Percentiles rank a stretch among this genome's conserved stretches.
Evolutionary conservation across 2,797 vertebrate species (phyloP).

Genomic region (Siniperca obscura): DNA sequence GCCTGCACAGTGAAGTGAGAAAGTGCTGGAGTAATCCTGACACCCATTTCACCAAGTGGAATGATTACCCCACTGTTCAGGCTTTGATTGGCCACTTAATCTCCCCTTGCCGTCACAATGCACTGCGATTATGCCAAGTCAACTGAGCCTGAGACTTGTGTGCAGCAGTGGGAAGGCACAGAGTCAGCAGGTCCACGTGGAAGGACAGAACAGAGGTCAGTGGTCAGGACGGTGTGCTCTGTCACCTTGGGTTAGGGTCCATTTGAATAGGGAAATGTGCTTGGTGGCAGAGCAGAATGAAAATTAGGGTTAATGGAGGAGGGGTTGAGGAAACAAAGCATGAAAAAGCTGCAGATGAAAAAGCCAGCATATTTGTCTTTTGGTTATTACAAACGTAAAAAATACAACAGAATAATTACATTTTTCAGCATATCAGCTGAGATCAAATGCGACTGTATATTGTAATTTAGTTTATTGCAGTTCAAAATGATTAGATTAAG

Average conservation of each 20-base stretch:
- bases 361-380: not conserved
- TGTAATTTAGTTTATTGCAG: constrained; percentile 27
- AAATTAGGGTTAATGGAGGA: constrained; percentile 49
- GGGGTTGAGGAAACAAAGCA: constrained; percentile 1
- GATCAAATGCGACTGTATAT: constrained; percentile 36
- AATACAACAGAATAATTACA: constrained; percentile 25
- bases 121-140: constrained; percentile 75
- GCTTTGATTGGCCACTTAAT: constrained; percentile 87
- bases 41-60: constrained; percentile 78
- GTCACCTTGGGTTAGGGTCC: constrained; percentile 68
- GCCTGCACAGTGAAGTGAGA: constrained; percentile 66
- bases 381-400: constrained; percentile 15
- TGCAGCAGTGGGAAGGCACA: constrained; percentile 20
- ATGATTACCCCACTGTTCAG: constrained; percentile 80
- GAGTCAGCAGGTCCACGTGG: constrained; percentile 48
- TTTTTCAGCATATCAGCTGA: constrained; percentile 21
- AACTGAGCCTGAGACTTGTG: constrained; percentile 52
- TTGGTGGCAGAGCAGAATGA: constrained; percentile 47
- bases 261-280: constrained; percentile 74
- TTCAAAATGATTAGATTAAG: constrained; percentile 67
- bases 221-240: constrained; percentile 54
- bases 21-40: constrained; percentile 68
- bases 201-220: constrained; percentile 63
- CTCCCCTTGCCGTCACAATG: constrained; percentile 73
- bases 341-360: constrained; percentile 17